Evolutionary conservation across 2,888 invertebrate species (phyloP).

Genomic region (Sussaba pulchella): DNA sequence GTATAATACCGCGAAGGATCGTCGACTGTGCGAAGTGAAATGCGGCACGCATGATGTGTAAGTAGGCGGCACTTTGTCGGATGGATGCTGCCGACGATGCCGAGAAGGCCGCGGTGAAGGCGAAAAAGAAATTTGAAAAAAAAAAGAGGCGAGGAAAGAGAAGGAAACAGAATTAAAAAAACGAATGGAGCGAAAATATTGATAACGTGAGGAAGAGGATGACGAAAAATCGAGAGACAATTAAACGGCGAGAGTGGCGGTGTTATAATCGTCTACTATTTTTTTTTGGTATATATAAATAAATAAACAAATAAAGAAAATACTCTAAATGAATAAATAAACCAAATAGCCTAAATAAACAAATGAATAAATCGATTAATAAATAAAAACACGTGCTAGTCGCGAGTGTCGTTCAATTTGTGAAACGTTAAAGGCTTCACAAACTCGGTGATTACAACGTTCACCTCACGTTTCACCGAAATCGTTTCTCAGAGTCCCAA

Average conservation of each 20-base stretch:
- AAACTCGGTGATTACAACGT: neutral
- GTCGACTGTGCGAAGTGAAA: constrained; percentile 68
- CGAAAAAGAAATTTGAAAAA: constrained; percentile 45
- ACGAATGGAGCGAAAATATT: too few relatives aligned
- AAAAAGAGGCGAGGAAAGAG: constrained; percentile 22
- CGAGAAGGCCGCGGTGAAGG: constrained; percentile 41
- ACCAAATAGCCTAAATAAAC: too few relatives aligned
- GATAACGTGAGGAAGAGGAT: constrained; percentile 43
- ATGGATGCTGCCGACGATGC: constrained; percentile 64
- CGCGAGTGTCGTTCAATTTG: neutral
- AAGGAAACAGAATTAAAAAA: neutral
- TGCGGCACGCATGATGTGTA: constrained; percentile 70
- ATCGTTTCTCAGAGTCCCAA: neutral
- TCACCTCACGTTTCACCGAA: neutral
- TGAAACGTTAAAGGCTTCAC: constrained; percentile 2
- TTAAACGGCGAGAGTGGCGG: too few relatives aligned
- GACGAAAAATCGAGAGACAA: constrained; percentile 41
- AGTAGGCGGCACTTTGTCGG: constrained; percentile 67
- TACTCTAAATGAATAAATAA: too few relatives aligned
- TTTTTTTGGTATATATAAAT: too few relatives aligned
- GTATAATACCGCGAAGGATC: constrained; percentile 37
- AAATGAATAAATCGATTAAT: neutral
- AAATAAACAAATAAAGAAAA: too few relatives aligned
- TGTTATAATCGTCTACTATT: too few relatives aligned
- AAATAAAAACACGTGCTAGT: neutral